Percentiles rank a stretch among this genome's conserved stretches.
Conservation (phyloP, 2,888 invertebrate genomes). For the Brachyptera risi region DNA sequence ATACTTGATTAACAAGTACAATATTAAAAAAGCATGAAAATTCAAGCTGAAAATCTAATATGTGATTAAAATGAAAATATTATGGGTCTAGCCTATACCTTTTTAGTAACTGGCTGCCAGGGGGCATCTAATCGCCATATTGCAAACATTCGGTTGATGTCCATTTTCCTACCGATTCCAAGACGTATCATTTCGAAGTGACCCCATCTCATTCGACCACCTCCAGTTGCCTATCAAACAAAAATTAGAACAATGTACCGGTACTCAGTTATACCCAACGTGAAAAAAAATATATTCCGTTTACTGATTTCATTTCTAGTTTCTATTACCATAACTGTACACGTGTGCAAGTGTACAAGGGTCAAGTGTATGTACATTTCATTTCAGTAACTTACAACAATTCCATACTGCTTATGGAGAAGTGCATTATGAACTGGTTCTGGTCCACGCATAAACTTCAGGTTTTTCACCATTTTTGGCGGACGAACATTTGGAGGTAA, state of each 20-base stretch:
- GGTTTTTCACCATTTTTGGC: conserved; percentile 79
- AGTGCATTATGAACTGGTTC: conserved; percentile 81
- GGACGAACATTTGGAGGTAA: conserved; percentile 62
- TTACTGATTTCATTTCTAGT: too few species aligned
- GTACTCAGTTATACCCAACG: neutral
- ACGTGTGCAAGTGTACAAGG: too few species aligned
- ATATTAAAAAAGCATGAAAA: too few species aligned
- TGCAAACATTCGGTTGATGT: conserved; percentile 81
- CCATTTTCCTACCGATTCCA: conserved; percentile 70
- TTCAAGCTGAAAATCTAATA: too few species aligned
- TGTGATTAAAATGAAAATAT: too few species aligned
- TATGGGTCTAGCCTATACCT: too few species aligned
- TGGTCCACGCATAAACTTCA: conserved; percentile 86
- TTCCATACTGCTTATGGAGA: conserved; percentile 87
- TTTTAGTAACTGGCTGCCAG: conserved; percentile 92
- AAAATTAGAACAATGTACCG: neutral
- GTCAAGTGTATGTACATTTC: too few species aligned
- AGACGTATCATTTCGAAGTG: conserved; percentile 90
- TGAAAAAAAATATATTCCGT: too few species aligned
- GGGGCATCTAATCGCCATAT: conserved; percentile 92
- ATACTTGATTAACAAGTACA: neutral
- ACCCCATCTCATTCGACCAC: conserved; percentile 72
- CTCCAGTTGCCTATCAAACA: conserved; percentile 64
- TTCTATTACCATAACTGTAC: too few species aligned
- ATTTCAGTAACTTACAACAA: conserved; percentile 82